phyloP scores from a whole-genome alignment of 2,797 vertebrate genomes.

The Mormyrus proboscirostris region DNA sequence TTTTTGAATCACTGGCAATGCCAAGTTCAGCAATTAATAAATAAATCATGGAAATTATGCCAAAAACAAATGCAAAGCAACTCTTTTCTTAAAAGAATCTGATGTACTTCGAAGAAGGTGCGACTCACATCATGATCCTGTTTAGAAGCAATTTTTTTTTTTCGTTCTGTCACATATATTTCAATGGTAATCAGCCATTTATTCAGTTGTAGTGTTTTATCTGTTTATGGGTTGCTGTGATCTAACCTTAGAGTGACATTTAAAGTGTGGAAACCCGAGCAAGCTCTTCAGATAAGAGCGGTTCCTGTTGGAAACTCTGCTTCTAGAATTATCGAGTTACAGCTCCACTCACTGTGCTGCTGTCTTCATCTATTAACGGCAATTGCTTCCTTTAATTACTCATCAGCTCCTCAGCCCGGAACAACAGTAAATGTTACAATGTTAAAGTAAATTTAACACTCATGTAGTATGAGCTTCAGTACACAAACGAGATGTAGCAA shows the following conservation, averaged over 20 bases:
- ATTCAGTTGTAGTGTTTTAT: background rate
- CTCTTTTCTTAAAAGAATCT: background rate
- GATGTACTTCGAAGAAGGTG: background rate
- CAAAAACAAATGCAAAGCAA: background rate
- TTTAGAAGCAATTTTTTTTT: background rate
- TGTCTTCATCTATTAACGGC: background rate
- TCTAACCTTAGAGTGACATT: background rate
- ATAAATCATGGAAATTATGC: background rate
- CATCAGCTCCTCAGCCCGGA: background rate
- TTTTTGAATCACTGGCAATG: background rate
- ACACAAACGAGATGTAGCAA: background rate
- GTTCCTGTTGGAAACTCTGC: background rate
- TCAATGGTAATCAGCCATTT: background rate
- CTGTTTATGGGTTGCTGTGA: background rate
- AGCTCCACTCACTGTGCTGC: background rate
- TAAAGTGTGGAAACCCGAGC: background rate
- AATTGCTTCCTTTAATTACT: background rate
- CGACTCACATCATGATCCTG: background rate
- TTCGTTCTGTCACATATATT: background rate
- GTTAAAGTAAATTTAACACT: background rate
- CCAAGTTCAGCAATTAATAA: background rate
- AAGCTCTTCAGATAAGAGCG: background rate
- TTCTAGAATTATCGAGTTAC: background rate
- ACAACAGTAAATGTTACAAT: background rate
- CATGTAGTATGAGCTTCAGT: background rate